Percentiles rank a stretch among this genome's conserved stretches.
Conservation (phyloP, 2,797 vertebrate species). For the Danio jaintianensis region DNA sequence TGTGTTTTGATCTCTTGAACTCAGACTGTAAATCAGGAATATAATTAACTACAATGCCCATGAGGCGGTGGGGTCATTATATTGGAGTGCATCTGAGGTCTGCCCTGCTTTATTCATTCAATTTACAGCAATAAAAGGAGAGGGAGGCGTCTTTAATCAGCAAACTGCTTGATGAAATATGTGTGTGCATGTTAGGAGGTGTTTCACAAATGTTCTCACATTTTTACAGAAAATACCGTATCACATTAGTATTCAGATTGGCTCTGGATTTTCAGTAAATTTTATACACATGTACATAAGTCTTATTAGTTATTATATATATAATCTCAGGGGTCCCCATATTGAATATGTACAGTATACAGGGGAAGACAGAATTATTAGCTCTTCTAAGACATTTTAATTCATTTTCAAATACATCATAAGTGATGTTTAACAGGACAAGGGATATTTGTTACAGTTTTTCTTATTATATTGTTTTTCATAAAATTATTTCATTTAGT, state of each 20-base stretch:
- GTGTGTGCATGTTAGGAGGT: slow-evolving; percentile 1
- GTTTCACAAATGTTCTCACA: slow-evolving; percentile 13
- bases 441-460: too few relatives aligned
- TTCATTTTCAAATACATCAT: too few relatives aligned
- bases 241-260: slow-evolving; percentile 36
- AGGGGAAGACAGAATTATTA: too few relatives aligned
- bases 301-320: too few relatives aligned
- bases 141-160: slow-evolving; percentile 54
- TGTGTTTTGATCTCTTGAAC: slow-evolving; percentile 40
- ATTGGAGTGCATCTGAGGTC: slow-evolving; percentile 34
- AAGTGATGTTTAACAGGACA: too few relatives aligned
- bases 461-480: too few relatives aligned
- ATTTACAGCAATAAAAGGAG: slow-evolving; percentile 40
- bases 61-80: slow-evolving; percentile 28
- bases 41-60: slow-evolving; percentile 54
- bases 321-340: too few relatives aligned
- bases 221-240: background rate
- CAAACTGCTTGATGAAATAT: slow-evolving; percentile 47
- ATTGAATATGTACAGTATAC: too few relatives aligned
- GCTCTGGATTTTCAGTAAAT: background rate
- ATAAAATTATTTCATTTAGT: too few relatives aligned
- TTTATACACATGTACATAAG: background rate
- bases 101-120: slow-evolving; percentile 38
- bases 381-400: too few relatives aligned
- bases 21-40: slow-evolving; percentile 45